phyloP scores from a whole-genome alignment of 2,888 invertebrate genomes.

The Tipula confusa region DNA sequence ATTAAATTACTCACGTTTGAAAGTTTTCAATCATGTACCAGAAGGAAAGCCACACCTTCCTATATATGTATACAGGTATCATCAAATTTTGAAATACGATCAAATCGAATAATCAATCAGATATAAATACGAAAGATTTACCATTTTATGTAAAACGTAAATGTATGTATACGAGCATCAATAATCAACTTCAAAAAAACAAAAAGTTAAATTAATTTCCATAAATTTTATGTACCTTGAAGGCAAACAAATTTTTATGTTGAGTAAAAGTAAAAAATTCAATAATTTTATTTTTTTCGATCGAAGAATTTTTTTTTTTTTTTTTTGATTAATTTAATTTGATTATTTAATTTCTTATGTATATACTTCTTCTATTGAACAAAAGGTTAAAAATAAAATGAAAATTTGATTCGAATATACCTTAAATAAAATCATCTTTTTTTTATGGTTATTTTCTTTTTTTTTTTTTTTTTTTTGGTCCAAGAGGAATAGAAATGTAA shows the following conservation, averaged over 20 bases:
- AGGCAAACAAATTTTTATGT: background rate
- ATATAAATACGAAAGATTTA: background rate
- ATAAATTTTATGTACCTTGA: background rate
- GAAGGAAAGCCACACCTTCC: background rate
- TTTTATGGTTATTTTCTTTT: background rate
- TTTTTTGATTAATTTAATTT: constrained; percentile 1
- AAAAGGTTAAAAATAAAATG: background rate
- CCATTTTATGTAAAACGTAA: background rate
- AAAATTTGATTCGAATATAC: background rate
- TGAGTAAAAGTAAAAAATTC: background rate
- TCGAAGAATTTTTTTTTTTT: background rate
- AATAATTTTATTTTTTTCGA: background rate
- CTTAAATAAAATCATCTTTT: background rate
- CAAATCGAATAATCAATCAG: background rate
- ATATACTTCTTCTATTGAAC: background rate
- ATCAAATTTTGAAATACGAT: too few species aligned
- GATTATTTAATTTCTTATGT: background rate
- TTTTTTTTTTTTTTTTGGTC: background rate
- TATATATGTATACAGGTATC: too few species aligned
- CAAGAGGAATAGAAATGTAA: background rate
- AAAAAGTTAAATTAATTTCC: constrained; percentile 20
- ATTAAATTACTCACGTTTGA: background rate
- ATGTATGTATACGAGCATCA: background rate
- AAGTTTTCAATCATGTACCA: background rate
- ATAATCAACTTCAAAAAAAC: background rate